These are phyloP conservation scores for Tyrannus savana DNA, from an alignment of 2,113 vertebrate species.

Conservation along the genomic window DNA sequence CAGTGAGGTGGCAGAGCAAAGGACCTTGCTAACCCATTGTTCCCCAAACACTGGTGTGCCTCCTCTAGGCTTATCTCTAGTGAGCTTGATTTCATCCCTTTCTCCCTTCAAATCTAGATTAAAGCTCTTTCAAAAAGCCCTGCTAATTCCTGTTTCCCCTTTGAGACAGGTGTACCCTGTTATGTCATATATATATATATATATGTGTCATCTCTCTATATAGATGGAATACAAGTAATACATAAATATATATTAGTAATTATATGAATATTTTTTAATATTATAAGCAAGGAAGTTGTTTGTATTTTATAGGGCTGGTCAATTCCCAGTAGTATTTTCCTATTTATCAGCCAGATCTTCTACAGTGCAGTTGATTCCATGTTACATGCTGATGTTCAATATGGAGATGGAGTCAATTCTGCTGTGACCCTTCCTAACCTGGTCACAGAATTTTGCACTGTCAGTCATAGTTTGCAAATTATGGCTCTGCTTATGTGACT, in stretches of 20 bases:
- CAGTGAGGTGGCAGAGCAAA: background rate
- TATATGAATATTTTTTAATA: background rate
- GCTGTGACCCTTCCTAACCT: background rate
- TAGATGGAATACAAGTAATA: background rate
- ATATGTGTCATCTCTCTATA: background rate
- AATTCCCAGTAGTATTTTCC: background rate
- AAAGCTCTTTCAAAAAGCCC: background rate
- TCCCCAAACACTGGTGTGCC: background rate
- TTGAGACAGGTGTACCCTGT: background rate
- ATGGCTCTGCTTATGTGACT: background rate
- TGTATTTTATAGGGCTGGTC: background rate
- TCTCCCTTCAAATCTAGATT: background rate
- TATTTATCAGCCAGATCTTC: background rate
- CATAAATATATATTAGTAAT: background rate
- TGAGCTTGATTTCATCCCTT: background rate
- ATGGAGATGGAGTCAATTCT: constrained; percentile 8
- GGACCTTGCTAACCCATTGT: background rate
- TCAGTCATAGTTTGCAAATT: constrained; percentile 1
- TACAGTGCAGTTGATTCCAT: background rate
- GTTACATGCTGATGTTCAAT: background rate
- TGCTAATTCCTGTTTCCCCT: background rate
- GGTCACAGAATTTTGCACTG: background rate
- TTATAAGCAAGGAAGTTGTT: background rate
- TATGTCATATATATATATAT: background rate
- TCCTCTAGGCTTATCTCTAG: background rate